Evolutionary conservation across 1,140 invertebrate species (phyloP), one percentile per base, ranked within the genome.

Genomic region (Potamilus streckersoni): DNA sequence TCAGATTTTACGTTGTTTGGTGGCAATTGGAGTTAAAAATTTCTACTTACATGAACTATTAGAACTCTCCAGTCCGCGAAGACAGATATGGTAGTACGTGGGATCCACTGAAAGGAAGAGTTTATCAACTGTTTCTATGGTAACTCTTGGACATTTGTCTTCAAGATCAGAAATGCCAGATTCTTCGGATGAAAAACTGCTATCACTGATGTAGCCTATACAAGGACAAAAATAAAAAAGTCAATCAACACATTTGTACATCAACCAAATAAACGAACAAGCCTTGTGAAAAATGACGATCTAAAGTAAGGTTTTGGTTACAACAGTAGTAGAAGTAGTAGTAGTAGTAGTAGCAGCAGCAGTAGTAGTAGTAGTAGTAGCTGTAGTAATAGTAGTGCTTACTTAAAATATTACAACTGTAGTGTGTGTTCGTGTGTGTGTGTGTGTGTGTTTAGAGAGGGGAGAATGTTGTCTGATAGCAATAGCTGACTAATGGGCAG

Each of bases 21-120:
- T 49, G 38, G 8, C 17, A 69, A 49, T 49, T 55, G 23, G n/a
- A 69, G 17, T 56, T 19, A 58, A 13, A 58, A 3, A 56, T 70
- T 6, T 16, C 55, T 19, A 49, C 74, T 76, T 76, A 76, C 74
- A 77, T 62, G 75, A 72, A 55, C 75, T 72, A 61, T 77, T 71
- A 12, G 70, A 31, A 23, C 31, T 59, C 20, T 62, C 27, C 49
- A 62, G 57, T n/a, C 67, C 69, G 15, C 58, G 59, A 20, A 77
- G 64, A 56, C 70, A 69, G 27, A 77, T 77, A 3, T 69, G 66
- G 58, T 77, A 77, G 65, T 55, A 77, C 20, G 73, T 72, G 49
- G 72, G 75, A 57, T 77, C 75, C 20, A 77, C 75, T 3, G 69
- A 56, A 8, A 77, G 38, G 55, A 69, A 77, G 16, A 72, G 75